phyloP scores from a whole-genome alignment of 2,113 vertebrate genomes.

The Butorides virescens region DNA sequence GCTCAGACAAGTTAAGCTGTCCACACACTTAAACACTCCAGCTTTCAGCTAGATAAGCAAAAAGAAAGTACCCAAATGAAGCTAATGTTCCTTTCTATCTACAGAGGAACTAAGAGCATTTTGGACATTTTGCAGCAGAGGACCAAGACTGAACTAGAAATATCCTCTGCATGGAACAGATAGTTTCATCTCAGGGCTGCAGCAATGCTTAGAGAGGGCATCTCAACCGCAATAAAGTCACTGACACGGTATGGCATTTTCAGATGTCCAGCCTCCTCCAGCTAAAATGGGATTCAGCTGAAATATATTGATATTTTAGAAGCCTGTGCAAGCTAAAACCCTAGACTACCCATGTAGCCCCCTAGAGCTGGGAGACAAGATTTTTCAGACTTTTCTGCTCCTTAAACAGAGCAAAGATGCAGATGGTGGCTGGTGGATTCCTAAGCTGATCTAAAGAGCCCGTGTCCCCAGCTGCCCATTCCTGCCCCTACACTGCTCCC shows the following conservation, averaged over 20 bases:
- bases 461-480: neutral
- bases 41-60: neutral
- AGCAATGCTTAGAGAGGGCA: neutral
- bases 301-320: neutral
- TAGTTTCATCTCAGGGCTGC: neutral
- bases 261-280: neutral
- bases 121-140: neutral
- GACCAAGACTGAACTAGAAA: neutral
- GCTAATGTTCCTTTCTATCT: neutral
- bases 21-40: neutral
- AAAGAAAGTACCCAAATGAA: neutral
- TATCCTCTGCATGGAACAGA: neutral
- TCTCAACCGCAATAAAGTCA: neutral
- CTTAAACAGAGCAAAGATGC: neutral
- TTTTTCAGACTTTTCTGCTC: neutral
- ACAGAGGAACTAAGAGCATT: neutral
- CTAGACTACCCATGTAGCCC: neutral
- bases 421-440: neutral
- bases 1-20: neutral
- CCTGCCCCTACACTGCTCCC: conserved; percentile 3
- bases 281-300: neutral
- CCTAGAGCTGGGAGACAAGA: neutral
- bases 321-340: neutral
- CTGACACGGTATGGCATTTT: neutral
- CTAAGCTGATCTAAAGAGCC: neutral